phyloP scores from a whole-genome alignment of 1,140 invertebrate species.

The Tachypleus tridentatus region DNA sequence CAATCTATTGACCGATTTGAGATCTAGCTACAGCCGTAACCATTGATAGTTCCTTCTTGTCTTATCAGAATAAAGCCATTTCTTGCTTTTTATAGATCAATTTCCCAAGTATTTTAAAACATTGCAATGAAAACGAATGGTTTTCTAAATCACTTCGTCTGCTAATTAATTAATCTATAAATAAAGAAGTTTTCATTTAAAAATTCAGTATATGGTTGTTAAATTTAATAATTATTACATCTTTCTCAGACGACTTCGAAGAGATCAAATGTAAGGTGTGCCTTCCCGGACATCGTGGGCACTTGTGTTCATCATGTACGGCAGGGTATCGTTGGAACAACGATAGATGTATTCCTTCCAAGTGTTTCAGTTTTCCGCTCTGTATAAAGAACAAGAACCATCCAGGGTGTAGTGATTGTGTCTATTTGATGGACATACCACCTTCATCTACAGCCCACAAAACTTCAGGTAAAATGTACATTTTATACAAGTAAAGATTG shows the following conservation, averaged over 20 bases:
- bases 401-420: conserved; percentile 19
- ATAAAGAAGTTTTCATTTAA: not conserved
- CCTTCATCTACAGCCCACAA: conserved; percentile 10
- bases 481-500: no score
- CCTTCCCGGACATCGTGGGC: conserved; percentile 20
- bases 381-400: conserved; percentile 15
- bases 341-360: conserved; percentile 14
- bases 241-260: conserved; percentile 7
- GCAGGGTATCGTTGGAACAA: conserved; percentile 21
- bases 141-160: no score
- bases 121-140: not conserved
- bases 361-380: conserved; percentile 17
- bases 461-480: not conserved
- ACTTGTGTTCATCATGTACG: conserved; percentile 14
- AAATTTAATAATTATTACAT: not conserved
- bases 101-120: not conserved
- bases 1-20: no score
- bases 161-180: not conserved
- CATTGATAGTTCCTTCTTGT: no score
- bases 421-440: conserved; percentile 10
- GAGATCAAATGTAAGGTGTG: conserved; percentile 17
- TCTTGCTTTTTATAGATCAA: not conserved
- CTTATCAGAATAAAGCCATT: no score
- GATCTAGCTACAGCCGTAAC: no score
- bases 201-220: not conserved